phyloP scores from a whole-genome alignment of 2,888 invertebrate species.

The Dexiosoma caninum region DNA sequence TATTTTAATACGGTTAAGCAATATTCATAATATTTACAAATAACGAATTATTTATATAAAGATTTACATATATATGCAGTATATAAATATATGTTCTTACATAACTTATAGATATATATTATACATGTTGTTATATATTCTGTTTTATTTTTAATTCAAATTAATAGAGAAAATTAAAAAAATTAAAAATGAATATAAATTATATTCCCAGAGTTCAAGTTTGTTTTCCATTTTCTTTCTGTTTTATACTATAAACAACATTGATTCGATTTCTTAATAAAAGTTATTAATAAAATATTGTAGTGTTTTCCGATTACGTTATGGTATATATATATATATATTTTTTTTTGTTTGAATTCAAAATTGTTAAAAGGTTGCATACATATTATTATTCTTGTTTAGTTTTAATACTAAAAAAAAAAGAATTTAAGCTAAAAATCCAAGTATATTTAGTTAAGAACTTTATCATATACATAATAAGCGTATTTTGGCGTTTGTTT shows the following conservation, averaged over 20 bases:
- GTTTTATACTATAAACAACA: constrained; percentile 9
- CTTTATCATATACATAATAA: constrained; percentile 58
- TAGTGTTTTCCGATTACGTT: background rate
- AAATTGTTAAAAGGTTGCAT: background rate
- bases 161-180: background rate
- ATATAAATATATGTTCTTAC: too few relatives aligned
- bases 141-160: background rate
- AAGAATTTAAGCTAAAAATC: constrained; percentile 54
- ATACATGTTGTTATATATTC: background rate
- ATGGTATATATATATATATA: background rate
- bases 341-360: constrained; percentile 14
- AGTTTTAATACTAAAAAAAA: constrained; percentile 27
- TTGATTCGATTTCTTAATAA: constrained; percentile 10
- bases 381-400: background rate
- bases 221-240: constrained; percentile 14
- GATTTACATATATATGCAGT: constrained; percentile 26
- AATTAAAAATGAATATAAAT: constrained; percentile 34
- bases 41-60: background rate
- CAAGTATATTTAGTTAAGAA: constrained; percentile 48
- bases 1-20: background rate
- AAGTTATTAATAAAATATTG: constrained; percentile 22
- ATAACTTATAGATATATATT: too few relatives aligned
- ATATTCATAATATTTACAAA: constrained; percentile 50
- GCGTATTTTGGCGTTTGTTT: constrained; percentile 59
- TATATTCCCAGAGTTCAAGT: constrained; percentile 58